Percentiles rank a stretch among this genome's conserved stretches.
phyloP scores from a whole-genome alignment of 1,140 invertebrate genomes.

The Sminthurinus signatus region DNA sequence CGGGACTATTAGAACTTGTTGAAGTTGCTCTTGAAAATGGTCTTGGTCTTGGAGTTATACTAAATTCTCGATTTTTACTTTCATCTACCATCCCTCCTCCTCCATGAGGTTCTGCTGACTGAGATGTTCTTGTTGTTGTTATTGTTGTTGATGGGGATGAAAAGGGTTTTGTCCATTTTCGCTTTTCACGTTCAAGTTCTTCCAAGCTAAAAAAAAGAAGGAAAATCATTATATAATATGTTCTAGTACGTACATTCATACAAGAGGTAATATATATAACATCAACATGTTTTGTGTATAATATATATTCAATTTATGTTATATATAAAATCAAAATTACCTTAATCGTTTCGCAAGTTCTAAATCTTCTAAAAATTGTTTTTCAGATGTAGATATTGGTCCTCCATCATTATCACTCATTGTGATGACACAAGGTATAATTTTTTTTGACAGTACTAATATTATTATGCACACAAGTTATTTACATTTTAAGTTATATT shows the following conservation, averaged over 20 bases:
- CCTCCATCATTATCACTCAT: constrained; percentile 11
- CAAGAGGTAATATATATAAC: no score
- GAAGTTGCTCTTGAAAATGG: constrained; percentile 23
- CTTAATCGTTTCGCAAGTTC: constrained; percentile 77
- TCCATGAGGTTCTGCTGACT: no score
- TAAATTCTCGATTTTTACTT: not conserved
- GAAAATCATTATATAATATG: not conserved
- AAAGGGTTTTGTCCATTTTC: not conserved
- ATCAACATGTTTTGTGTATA: no score
- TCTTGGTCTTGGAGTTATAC: constrained; percentile 22
- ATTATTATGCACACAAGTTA: no score
- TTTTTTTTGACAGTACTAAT: no score
- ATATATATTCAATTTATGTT: no score
- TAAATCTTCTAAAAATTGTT: constrained; percentile 73
- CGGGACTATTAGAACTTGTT: constrained; percentile 5
- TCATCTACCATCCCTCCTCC: no score
- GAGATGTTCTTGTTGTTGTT: no score
- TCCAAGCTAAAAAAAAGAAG: not conserved
- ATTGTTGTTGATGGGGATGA: no score
- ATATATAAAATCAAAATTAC: no score
- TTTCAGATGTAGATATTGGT: constrained; percentile 49
- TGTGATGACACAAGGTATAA: no score
- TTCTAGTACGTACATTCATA: not conserved
- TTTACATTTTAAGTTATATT: no score
- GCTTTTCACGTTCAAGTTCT: not conserved